These are phyloP conservation scores for Pangasius macronema DNA, from an alignment of 2,797 vertebrate species.

Conservation along the genomic window DNA sequence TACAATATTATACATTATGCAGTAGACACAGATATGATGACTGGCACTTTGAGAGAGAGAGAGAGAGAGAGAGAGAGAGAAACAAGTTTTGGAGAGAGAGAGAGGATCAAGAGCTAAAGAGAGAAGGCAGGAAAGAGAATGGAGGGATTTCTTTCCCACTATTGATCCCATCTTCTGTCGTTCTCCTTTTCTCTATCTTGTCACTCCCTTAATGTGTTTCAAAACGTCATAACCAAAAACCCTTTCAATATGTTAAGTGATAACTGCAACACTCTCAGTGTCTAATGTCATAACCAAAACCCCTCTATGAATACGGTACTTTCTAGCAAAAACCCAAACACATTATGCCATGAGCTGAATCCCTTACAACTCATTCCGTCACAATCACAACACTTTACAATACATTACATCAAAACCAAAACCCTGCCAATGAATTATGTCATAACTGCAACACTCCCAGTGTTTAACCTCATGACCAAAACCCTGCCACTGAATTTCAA, in stretches of 20 bases:
- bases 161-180: not conserved
- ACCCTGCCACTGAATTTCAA: too few relatives aligned
- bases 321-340: too few relatives aligned
- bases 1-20: not conserved
- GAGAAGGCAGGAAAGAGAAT: not conserved
- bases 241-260: too few relatives aligned
- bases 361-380: too few relatives aligned
- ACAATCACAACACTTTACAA: not conserved
- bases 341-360: too few relatives aligned
- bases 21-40: not conserved
- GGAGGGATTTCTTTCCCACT: not conserved
- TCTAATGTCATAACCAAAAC: too few relatives aligned
- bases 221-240: not conserved
- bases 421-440: too few relatives aligned
- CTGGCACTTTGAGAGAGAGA: not conserved
- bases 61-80: not conserved
- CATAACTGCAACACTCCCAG: too few relatives aligned
- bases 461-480: too few relatives aligned
- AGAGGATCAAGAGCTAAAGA: not conserved
- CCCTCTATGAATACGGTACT: too few relatives aligned
- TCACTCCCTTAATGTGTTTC: not conserved
- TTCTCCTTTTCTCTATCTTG: not conserved
- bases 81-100: too few relatives aligned
- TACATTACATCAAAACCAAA: not conserved
- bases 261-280: too few relatives aligned